phyloP scores from a whole-genome alignment of 2,888 invertebrate genomes.

The Chrysodeixis includens region DNA sequence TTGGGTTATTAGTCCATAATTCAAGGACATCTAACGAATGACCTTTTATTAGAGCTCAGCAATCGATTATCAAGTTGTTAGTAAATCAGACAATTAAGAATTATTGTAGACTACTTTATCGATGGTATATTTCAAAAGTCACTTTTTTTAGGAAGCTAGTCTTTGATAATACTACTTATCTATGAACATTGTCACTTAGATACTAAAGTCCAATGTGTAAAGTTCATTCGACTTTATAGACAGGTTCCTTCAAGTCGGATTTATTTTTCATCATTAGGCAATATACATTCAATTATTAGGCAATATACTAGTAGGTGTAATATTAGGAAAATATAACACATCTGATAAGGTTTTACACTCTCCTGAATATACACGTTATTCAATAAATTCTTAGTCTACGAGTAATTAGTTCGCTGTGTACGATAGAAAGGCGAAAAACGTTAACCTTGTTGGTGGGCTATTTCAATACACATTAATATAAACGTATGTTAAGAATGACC shows the following conservation, averaged over 20 bases:
- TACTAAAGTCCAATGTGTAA: neutral
- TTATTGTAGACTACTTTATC: conserved; percentile 9
- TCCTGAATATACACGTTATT: neutral
- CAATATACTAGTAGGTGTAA: no score
- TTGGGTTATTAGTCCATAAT: conserved; percentile 35
- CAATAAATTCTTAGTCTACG: neutral
- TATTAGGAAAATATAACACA: no score
- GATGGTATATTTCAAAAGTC: conserved; percentile 7
- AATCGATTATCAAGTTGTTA: conserved; percentile 26
- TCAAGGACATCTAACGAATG: conserved; percentile 29
- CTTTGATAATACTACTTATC: neutral
- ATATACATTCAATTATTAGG: no score
- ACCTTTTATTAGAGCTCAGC: conserved; percentile 30
- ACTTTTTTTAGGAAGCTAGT: conserved; percentile 6
- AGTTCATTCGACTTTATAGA: no score
- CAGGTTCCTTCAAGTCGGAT: no score
- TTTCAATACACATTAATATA: no score
- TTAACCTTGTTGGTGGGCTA: neutral
- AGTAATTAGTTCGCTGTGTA: neutral
- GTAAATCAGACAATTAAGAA: conserved; percentile 22
- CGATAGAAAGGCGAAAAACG: neutral
- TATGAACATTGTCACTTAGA: neutral
- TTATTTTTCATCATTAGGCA: no score
- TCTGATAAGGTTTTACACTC: no score
- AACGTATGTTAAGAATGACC: no score